These are phyloP conservation scores for Dreissena rostriformis DNA, from an alignment of 1,140 invertebrate genomes.

Conservation along the genomic window DNA sequence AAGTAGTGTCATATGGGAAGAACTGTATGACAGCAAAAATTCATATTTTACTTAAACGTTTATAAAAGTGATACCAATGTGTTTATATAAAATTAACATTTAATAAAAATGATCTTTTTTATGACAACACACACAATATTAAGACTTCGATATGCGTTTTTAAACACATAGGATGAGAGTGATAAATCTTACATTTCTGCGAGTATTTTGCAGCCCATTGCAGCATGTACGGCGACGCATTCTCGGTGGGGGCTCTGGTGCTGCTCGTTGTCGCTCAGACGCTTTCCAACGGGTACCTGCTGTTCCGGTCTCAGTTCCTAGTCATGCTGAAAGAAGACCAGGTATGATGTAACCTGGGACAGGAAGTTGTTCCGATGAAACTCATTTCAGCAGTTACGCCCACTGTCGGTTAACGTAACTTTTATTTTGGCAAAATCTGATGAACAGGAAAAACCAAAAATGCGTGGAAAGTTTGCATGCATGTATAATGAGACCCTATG, in stretches of 20 bases:
- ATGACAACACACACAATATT: background rate
- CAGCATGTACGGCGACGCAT: background rate
- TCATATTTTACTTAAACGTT: too few relatives aligned
- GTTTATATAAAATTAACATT: background rate
- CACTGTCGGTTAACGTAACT: too few relatives aligned
- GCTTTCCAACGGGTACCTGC: slow-evolving; percentile 4
- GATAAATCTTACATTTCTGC: background rate
- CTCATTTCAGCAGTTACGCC: too few relatives aligned
- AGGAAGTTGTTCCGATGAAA: too few relatives aligned
- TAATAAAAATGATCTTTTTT: too few relatives aligned
- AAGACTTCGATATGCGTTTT: background rate
- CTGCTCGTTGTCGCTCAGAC: slow-evolving; percentile 1
- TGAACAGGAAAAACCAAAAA: too few relatives aligned
- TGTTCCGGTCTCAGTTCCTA: slow-evolving; percentile 16
- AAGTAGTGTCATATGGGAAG: slow-evolving; percentile 54
- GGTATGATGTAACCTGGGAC: background rate
- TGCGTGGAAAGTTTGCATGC: too few relatives aligned
- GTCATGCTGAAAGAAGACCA: slow-evolving; percentile 39
- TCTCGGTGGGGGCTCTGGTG: background rate
- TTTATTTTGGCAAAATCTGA: too few relatives aligned
- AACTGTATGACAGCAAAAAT: background rate
- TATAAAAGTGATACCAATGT: too few relatives aligned
- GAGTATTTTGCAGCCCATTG: background rate
- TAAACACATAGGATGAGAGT: background rate
- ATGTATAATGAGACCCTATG: too few relatives aligned